Conservation (phyloP, 2,888 invertebrate species). For the Tubulanus polymorphus region DNA sequence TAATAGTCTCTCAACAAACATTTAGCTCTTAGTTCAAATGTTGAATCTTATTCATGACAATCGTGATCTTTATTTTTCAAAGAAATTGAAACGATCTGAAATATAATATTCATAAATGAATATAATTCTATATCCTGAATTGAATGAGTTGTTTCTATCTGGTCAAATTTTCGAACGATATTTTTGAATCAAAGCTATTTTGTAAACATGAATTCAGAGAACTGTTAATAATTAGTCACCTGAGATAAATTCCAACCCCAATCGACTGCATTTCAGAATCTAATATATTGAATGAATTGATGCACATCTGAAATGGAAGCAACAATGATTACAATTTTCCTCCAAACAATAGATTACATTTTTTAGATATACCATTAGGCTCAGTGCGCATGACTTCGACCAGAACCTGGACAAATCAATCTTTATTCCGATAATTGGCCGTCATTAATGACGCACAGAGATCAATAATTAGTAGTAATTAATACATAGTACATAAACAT, state of each 20-base stretch:
- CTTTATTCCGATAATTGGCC: too few species aligned
- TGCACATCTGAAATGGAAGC: conserved; percentile 66
- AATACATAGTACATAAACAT: too few species aligned
- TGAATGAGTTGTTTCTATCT: not conserved
- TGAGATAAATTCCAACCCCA: conserved; percentile 82
- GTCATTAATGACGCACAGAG: too few species aligned
- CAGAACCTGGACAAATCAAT: too few species aligned
- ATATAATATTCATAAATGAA: too few species aligned
- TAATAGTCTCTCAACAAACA: not conserved
- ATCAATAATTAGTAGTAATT: too few species aligned
- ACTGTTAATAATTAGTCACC: conserved; percentile 35
- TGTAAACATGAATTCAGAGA: not conserved
- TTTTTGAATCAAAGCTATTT: not conserved
- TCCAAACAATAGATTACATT: too few species aligned
- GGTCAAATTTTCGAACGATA: not conserved
- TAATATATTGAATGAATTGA: conserved; percentile 84
- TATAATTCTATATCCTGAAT: not conserved
- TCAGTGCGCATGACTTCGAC: too few species aligned
- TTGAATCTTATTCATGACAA: not conserved
- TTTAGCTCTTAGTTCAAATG: not conserved
- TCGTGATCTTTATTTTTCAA: too few species aligned
- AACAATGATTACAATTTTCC: not conserved
- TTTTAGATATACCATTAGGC: too few species aligned
- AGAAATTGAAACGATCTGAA: too few species aligned
- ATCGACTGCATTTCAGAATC: conserved; percentile 79